Evolutionary conservation across 1,140 invertebrate genomes (phyloP), one percentile per base, ranked within the genome.

Genomic region (Mercenaria mercenaria): DNA sequence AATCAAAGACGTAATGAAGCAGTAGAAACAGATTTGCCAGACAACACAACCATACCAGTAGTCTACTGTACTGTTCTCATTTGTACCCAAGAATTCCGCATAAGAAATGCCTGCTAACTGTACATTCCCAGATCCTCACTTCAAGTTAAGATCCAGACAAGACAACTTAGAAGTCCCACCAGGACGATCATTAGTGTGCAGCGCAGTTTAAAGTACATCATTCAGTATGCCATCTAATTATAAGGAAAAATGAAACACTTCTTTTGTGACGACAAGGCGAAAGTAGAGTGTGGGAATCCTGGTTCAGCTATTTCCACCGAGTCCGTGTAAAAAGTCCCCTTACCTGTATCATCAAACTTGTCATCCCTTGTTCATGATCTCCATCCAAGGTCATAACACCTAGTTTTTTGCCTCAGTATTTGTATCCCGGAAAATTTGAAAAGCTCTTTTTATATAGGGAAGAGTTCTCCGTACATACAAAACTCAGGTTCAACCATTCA

Each of bases 111-210:
- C 74, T 43, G 64, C 39, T 86, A 86, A 69, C 52, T 85, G 0
- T 89, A 89, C 15, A 84, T 39, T 34, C 37, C 83, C 11, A 50
- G 67, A 37, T 23, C 88, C 23, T 23, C 32, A 13, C 39, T 91
- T 6, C 43, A 67, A 29, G 34, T 59, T 15, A 90, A 89, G 34
- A 80, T 92, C 10, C 91, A 92, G 41, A 80, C 56, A 20, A n/a
- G 91, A 61, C 88, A 87, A n/a, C 85, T 88, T 0, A 67, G 88
- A 32, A 20, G 29, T 72, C 41, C n/a, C 91, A 92, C 56, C 29
- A n/a, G 8, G 88, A 92, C 67, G 90, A 89, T 18, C 90, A 91
- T 59, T 92, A 84, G 23, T 90, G 90, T 89, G 79, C 88, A 20
- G 69, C 69, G 26, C 15, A 69, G 43, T 91, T 82, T 64, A n/a